Evolutionary conservation across 2,797 vertebrate genomes (phyloP), one percentile per base, ranked within the genome.

Genomic region (Anguilla megastoma): DNA sequence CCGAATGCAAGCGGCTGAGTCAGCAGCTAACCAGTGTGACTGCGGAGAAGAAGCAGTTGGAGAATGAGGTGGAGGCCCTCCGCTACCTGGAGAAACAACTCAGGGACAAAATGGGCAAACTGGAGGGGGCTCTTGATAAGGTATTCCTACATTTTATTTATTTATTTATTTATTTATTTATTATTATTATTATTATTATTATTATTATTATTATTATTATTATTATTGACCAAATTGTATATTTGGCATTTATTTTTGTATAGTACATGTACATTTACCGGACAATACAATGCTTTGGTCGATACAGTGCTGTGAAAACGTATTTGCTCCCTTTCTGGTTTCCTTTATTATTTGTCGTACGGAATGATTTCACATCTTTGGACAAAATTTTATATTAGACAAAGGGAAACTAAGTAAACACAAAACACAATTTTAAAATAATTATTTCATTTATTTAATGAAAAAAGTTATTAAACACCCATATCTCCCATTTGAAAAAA

Each of bases 121-220:
- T 98, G 94, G 96, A 98, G 92, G 85, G 91, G 33, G 95, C 96
- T 86, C 95, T 98, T 89, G 95, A 97, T 88, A 98, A 98, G 97
- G 97, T 98, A 69, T 60, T 69, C 79, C 58, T 76, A 16, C 14
- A 14, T 14, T 71, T n/a, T 54, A n/a, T 18, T 50, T 58, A 1
- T 41, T 41, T 41, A 41, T 41, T 41, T 41, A 2, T 41, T 36
- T 36, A 36, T 36, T 2, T n/a, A 24, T 48, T 0, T 30, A 27
- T 41, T n/a, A 18, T 76, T 74, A 36, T 36, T 36, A 36, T 36
- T 41, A 41, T 41, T 41, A 41, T 41, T 41, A 41, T 41, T 41
- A 41, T 41, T 41, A 41, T 41, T 41, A 41, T 41, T 41, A 30
- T 21, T 54, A 36, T 52, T 16, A 16, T 27, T 85, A 18, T 85